phyloP scores from a whole-genome alignment of 2,888 invertebrate genomes.

The Heliconius charithonia region DNA sequence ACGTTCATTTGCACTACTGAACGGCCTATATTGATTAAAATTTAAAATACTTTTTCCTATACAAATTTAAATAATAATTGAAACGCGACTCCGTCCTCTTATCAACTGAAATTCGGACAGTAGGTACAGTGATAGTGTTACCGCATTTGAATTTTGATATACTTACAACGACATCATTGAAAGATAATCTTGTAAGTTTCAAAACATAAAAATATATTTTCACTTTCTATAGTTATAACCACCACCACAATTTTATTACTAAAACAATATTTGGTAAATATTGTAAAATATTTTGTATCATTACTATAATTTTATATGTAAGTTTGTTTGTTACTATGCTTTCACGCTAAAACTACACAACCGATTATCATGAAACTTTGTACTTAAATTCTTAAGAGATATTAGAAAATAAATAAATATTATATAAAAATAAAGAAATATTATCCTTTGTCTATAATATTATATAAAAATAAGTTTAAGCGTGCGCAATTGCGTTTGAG shows the following conservation, averaged over 20 bases:
- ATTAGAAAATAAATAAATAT: too few relatives aligned
- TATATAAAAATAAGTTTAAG: too few relatives aligned
- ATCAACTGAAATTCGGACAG: conserved; percentile 5
- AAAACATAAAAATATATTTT: background rate
- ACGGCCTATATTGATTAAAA: conserved; percentile 5
- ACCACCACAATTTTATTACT: background rate
- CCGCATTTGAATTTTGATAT: background rate
- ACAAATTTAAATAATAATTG: background rate
- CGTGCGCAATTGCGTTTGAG: background rate
- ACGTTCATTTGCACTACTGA: conserved; percentile 15
- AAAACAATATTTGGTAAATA: background rate
- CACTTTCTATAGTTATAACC: too few relatives aligned
- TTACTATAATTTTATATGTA: too few relatives aligned
- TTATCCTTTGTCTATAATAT: too few relatives aligned
- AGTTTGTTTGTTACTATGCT: too few relatives aligned
- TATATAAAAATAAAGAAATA: too few relatives aligned
- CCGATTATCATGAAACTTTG: too few relatives aligned
- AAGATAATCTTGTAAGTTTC: background rate
- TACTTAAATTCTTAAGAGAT: too few relatives aligned
- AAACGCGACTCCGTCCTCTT: conserved; percentile 1
- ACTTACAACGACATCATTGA: background rate
- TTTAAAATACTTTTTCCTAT: background rate
- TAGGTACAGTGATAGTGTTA: conserved; percentile 5
- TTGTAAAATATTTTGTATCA: background rate
- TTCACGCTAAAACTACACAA: too few relatives aligned